Evolutionary conservation across 2,797 vertebrate species (phyloP), one percentile per base, ranked within the genome.

Genomic region (Clarias platycephalus): DNA sequence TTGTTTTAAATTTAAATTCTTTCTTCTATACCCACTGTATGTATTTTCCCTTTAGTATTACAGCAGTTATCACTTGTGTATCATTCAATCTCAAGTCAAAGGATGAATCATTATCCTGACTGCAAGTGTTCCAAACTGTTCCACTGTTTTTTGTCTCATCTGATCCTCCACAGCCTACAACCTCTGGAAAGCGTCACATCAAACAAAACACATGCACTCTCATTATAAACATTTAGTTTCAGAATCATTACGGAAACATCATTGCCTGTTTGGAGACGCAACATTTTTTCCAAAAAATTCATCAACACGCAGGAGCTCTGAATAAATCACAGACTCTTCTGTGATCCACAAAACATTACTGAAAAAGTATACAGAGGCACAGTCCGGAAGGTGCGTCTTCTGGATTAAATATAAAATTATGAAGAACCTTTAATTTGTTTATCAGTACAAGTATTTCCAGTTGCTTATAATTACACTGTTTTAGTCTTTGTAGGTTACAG

Each of bases 211-310:
- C 37, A 76, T 16, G 26, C 60, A 31, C 78, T 76, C n/a, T 57
- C 22, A 49, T 34, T 84, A 82, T 89, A 88, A 90, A 89, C 89
- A 88, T 79, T 87, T 78, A 85, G 64, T 84, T 74, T 81, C 37
- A 28, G 83, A 60, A 77, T 77, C 49, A 72, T 70, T 84, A 83
- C 77, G 63, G 64, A 88, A 88, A 78, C 83, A 82, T 81, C 16
- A 60, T 3, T 63, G 15, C 20, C 24, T 87, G 83, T 90, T 90
- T 85, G 83, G 71, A 84, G 62, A 49, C n/a, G 62, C 18, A 71
- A 44, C 57, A n/a, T 24, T 80, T 85, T 86, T 87, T 87, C 88
- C 72, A 16, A 82, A 68, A 68, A 58, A 88, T 89, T 28, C 80
- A 80, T 87, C 86, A 85, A 67, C 2, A 53, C 7, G 22, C 4